These are phyloP conservation scores for Tuta absoluta DNA, from an alignment of 2,888 invertebrate genomes.

Conservation along the genomic window DNA sequence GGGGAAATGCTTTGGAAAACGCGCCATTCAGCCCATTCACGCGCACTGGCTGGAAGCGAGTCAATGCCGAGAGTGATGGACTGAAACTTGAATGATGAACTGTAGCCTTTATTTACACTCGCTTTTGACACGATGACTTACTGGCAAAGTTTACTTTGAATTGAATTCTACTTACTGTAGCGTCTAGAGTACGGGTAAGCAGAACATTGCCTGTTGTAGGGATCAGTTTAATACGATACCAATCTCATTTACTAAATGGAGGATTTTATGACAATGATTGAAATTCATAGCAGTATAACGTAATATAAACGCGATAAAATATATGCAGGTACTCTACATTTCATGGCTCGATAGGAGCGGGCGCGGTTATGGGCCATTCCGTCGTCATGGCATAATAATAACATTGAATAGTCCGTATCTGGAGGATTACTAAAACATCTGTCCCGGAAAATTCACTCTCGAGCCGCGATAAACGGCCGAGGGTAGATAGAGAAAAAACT, in stretches of 20 bases:
- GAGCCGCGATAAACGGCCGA: constrained; percentile 67
- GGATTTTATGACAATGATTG: background rate
- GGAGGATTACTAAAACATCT: constrained; percentile 76
- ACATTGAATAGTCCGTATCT: constrained; percentile 56
- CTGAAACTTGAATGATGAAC: constrained; percentile 34
- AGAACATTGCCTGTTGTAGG: background rate
- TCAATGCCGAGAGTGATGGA: constrained; percentile 32
- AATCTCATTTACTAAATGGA: background rate
- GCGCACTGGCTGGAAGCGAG: constrained; percentile 30
- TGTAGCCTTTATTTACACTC: background rate
- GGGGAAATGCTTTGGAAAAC: constrained; percentile 48
- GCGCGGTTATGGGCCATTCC: constrained; percentile 33
- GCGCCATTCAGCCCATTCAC: constrained; percentile 38
- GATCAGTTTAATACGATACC: background rate
- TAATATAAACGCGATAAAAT: constrained; percentile 22
- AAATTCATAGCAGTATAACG: constrained; percentile 22
- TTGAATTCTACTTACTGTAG: background rate
- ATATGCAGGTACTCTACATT: constrained; percentile 27
- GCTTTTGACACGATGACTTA: background rate
- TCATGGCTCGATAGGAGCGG: constrained; percentile 41
- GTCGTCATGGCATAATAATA: constrained; percentile 50
- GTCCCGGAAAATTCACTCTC: constrained; percentile 80
- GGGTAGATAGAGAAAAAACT: constrained; percentile 78
- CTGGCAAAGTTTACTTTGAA: background rate
- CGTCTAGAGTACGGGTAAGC: background rate